Percentiles rank a stretch among this genome's conserved stretches.
These are phyloP conservation scores for Rambutsinella grinnellia DNA, from an alignment of 2,888 invertebrate genomes.

Conservation along the genomic window DNA sequence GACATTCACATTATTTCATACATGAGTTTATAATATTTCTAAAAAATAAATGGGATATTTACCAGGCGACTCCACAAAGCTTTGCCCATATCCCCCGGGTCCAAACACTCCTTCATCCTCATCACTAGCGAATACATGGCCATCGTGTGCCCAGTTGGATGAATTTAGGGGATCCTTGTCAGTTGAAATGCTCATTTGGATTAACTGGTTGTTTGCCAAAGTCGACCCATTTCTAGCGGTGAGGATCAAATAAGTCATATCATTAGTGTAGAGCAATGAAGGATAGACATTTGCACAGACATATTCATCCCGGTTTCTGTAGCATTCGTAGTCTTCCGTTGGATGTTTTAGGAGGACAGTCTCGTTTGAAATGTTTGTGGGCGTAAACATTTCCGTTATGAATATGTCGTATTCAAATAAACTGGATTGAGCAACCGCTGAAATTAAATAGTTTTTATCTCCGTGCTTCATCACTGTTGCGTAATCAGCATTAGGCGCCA, in stretches of 20 bases:
- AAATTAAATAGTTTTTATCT: conserved; percentile 30
- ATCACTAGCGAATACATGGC: conserved; percentile 47
- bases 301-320: no score
- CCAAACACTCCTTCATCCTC: conserved; percentile 48
- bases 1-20: no score
- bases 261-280: conserved; percentile 45
- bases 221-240: conserved; percentile 34
- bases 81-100: conserved; percentile 51
- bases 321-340: conserved; percentile 39
- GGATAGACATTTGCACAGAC: conserved; percentile 44
- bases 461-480: conserved; percentile 33
- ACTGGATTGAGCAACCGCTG: conserved; percentile 5
- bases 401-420: no score
- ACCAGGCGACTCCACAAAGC: conserved; percentile 55
- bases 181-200: conserved; percentile 42
- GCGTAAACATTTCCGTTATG: conserved; percentile 36
- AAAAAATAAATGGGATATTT: background rate
- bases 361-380: conserved; percentile 11
- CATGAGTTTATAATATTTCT: background rate
- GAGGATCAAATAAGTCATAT: conserved; percentile 38
- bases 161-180: conserved; percentile 45
- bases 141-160: conserved; percentile 31
- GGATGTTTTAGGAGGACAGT: conserved; percentile 7
- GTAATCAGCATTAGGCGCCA: conserved; percentile 42
- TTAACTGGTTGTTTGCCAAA: conserved; percentile 35